Conservation (phyloP, 2,888 invertebrate species). For the Ichneumon xanthorius region DNA sequence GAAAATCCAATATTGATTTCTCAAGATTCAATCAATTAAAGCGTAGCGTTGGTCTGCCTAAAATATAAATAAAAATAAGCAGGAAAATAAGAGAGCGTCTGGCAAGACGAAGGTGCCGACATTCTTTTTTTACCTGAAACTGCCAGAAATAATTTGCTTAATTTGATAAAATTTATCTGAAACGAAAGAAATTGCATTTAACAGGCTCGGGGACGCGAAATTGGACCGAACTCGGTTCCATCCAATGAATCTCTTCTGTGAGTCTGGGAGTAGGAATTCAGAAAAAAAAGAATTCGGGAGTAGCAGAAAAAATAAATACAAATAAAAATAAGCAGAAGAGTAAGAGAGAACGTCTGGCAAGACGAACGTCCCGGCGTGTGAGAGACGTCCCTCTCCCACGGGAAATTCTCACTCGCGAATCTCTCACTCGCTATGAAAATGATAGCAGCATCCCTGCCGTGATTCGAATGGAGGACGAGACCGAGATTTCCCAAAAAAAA, state of each 20-base stretch:
- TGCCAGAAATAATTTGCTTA: no score
- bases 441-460: slow-evolving; percentile 55
- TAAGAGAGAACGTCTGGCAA: slow-evolving; percentile 41
- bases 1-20: no score
- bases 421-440: slow-evolving; percentile 56
- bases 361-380: slow-evolving; percentile 45
- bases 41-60: no score
- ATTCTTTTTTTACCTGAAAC: no score
- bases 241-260: neutral
- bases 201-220: no score
- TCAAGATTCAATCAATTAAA: no score
- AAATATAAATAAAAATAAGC: no score
- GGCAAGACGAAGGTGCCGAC: no score
- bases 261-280: no score
- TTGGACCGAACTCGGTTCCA: no score
- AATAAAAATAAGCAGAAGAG: neutral
- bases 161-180: neutral
- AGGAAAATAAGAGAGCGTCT: no score
- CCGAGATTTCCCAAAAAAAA: neutral
- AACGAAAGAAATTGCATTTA: neutral
- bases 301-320: neutral
- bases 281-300: neutral
- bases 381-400: slow-evolving; percentile 51
- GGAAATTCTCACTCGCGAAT: slow-evolving; percentile 64
- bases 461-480: slow-evolving; percentile 57